These are phyloP conservation scores for Simalia tracyae DNA, from an alignment of 2,797 vertebrate species.

Conservation along the genomic window DNA sequence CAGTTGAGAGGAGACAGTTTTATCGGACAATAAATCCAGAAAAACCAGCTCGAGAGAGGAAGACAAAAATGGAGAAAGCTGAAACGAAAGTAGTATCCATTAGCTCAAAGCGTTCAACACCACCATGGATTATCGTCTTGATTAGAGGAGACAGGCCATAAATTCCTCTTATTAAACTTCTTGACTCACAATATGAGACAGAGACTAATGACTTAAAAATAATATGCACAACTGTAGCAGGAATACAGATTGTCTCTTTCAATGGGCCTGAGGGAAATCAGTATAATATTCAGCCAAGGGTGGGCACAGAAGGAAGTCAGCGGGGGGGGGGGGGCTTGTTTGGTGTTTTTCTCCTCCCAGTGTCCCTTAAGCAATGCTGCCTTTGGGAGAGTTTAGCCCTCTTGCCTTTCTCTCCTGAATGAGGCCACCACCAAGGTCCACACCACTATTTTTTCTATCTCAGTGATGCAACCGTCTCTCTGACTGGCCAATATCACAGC, in stretches of 20 bases:
- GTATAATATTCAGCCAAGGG: constrained; percentile 28
- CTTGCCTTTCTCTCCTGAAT: constrained; percentile 5
- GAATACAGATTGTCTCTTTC: constrained; percentile 38
- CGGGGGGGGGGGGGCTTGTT: neutral
- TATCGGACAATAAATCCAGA: constrained; percentile 44
- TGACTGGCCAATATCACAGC: neutral
- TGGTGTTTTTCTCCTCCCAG: constrained; percentile 11
- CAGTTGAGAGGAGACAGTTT: constrained; percentile 20
- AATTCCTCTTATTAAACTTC: constrained; percentile 63
- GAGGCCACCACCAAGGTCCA: neutral
- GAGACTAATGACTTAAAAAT: constrained; percentile 67
- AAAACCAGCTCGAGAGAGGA: constrained; percentile 32
- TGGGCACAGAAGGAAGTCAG: constrained; percentile 1
- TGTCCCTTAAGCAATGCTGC: neutral
- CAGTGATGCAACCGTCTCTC: neutral
- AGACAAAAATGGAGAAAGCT: constrained; percentile 9
- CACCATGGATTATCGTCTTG: constrained; percentile 38
- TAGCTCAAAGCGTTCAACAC: constrained; percentile 3
- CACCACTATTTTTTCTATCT: too few species aligned
- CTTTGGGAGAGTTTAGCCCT: neutral
- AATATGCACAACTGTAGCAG: constrained; percentile 48
- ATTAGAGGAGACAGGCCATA: constrained; percentile 54
- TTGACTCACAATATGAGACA: constrained; percentile 53
- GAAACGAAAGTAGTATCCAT: constrained; percentile 49
- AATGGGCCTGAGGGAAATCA: constrained; percentile 50